Evolutionary conservation across 1,140 invertebrate genomes (phyloP), one percentile per base, ranked within the genome.

Genomic region (Ditylenchus dipsaci): DNA sequence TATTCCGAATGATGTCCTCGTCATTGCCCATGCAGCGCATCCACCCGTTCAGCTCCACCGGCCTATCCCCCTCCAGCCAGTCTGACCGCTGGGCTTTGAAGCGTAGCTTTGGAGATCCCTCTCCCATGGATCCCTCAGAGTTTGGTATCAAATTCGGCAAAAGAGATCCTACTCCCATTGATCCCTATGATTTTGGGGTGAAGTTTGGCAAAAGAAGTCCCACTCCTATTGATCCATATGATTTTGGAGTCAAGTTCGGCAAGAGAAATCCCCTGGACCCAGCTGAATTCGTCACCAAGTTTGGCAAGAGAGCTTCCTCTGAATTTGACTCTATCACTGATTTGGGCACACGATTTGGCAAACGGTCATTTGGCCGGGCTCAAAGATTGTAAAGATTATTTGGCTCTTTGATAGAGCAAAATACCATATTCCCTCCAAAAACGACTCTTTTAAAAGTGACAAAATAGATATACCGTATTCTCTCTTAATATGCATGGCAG

Each of bases 71-170:
- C 3, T 38, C 3, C 33, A 38, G 33, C 33, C 33, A 38, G 49
- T 5, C n/a, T 26, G 49, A 53, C 23, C n/a, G 8, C 8, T 53
- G 49, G 49, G 49, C 3, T 15, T 53, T 3, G 49, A 53, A 53
- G 49, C 49, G 49, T 11, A 38, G 33, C 33, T 38, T 38, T 38
- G 33, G 11, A 38, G 33, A 38, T 11, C 49, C 49, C 43, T 11
- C 11, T 3, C 49, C 49, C 1, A 62, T 62, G 60, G 60, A 62
- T 29, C 60, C 60, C 27, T 62, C 27, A 23, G 60, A 62, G 27
- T 26, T 60, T n/a, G 58, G 58, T 17, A 60, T 60, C 58, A 60
- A 60, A 8, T 60, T 60, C 58, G 58, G 58, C 21, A 60, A 60
- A 29, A 60, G 43, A 45, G 11, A 11, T 13, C 43, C 11, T 11